These are phyloP conservation scores for Hydrolagus affinis DNA, from an alignment of 2,113 vertebrate genomes.

Conservation along the genomic window DNA sequence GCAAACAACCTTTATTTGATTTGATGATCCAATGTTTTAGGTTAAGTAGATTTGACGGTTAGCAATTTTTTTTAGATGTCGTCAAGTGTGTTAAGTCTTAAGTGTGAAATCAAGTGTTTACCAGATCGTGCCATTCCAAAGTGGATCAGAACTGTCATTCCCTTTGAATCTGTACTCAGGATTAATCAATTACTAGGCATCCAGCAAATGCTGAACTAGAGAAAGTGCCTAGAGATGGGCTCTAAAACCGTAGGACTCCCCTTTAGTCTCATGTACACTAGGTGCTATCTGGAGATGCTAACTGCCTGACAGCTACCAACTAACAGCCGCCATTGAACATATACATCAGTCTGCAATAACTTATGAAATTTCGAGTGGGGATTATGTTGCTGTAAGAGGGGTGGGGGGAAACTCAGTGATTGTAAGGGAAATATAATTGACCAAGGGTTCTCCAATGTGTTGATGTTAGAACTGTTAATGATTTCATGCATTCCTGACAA, in stretches of 20 bases:
- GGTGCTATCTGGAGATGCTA: constrained; percentile 46
- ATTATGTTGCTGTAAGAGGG: constrained; percentile 62
- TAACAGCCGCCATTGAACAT: constrained; percentile 61
- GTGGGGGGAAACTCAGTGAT: constrained; percentile 40
- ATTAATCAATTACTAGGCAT: constrained; percentile 67
- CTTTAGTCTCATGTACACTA: constrained; percentile 3
- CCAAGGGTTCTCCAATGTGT: constrained; percentile 74
- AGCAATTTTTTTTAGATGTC: constrained; percentile 57
- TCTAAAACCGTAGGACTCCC: constrained; percentile 21
- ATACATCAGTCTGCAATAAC: constrained; percentile 35
- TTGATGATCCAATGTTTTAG: constrained; percentile 59
- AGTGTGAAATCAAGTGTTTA: constrained; percentile 66
- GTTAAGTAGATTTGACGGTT: constrained; percentile 53
- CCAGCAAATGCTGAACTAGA: constrained; percentile 44
- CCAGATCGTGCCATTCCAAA: constrained; percentile 75
- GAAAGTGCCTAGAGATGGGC: constrained; percentile 20
- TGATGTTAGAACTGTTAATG: constrained; percentile 92
- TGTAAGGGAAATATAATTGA: constrained; percentile 65
- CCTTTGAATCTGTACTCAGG: constrained; percentile 73
- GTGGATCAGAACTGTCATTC: constrained; percentile 73
- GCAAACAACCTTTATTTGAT: constrained; percentile 46
- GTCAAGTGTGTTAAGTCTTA: constrained; percentile 72
- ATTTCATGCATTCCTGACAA: constrained; percentile 95
- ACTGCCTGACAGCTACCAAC: constrained; percentile 55
- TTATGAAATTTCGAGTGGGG: constrained; percentile 44